Evolutionary conservation across 1,140 invertebrate species (phyloP).

Genomic region (Ptiloglossa arizonensis): DNA sequence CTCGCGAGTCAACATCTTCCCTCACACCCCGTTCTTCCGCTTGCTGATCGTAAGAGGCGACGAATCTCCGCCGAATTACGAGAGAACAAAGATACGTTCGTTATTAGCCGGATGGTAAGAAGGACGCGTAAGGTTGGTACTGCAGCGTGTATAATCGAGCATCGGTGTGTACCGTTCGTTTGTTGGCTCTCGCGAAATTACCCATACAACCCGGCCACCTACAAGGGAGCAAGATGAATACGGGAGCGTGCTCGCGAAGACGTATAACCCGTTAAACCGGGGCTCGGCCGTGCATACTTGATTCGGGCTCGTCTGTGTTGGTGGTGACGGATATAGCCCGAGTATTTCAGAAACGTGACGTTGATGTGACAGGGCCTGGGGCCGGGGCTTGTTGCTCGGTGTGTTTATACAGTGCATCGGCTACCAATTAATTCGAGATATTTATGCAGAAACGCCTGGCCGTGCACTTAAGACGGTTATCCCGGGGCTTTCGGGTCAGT

Average conservation of each 20-base stretch:
- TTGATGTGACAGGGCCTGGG: slow-evolving; percentile 70
- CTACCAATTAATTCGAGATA: slow-evolving; percentile 68
- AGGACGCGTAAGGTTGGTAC: background rate
- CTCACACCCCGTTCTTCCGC: no score
- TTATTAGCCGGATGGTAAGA: background rate
- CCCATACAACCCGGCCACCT: background rate
- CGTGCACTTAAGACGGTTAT: background rate
- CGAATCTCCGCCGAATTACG: background rate
- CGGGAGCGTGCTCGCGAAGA: slow-evolving; percentile 33
- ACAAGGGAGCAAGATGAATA: slow-evolving; percentile 26
- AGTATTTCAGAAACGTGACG: slow-evolving; percentile 75
- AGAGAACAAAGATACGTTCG: background rate
- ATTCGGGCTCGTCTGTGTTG: slow-evolving; percentile 59
- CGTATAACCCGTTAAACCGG: slow-evolving; percentile 36
- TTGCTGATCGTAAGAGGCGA: no score
- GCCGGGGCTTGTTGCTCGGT: slow-evolving; percentile 37
- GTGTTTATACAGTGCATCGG: slow-evolving; percentile 57
- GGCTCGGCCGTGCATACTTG: slow-evolving; percentile 56
- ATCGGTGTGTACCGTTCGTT: background rate
- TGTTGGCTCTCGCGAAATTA: background rate
- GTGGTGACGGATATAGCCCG: slow-evolving; percentile 71
- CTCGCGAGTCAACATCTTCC: no score
- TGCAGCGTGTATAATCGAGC: background rate
- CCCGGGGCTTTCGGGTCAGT: background rate
- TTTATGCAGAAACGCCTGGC: slow-evolving; percentile 45